Evolutionary conservation across 2,113 vertebrate genomes (phyloP), one percentile per base, ranked within the genome.

Genomic region (Corapipo altera): DNA sequence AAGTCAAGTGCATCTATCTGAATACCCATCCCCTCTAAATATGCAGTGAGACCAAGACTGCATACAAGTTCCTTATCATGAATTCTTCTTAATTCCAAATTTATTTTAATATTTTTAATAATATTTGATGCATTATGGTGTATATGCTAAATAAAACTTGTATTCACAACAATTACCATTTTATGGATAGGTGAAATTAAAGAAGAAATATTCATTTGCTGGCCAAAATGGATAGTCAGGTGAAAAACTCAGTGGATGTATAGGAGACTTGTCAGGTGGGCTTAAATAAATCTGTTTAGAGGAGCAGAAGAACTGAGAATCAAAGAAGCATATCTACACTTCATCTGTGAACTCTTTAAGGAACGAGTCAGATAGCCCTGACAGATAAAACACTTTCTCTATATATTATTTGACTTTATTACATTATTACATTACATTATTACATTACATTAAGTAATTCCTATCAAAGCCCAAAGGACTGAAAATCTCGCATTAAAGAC

Each of bases 321-420:
- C 30, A 49, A 61, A 72, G 48, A 35, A 75, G 9, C 8, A 23
- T 23, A 41, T 41, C 23, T 76, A 30, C 33, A 46, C 3, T 61
- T 73, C 15, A 59, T 16, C n/a, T 71, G 12, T 62, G 24, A 76
- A 33, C 2, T 61, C 35, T 57, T 23, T 58, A 77, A 70, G 49
- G 11, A 88, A 8, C 3, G 43, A 41, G 26, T 78, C 51, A 83
- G 39, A 78, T 17, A 78, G 6, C 13, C 19, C 1, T 0, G 1
- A 27, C 21, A 58, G 9, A 27, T 52, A 72, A 75, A 82, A 9
- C 12, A 15, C 3, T 65, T 66, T 65, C 21, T 70, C 24, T 57
- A 39, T 26, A 58, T 5, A 10, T 70, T 51, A 61, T 52, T 44
- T 5, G n/a, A 73, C 28, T 82, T 76, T 55, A 44, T 21, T n/a